Percentiles rank a stretch among this genome's conserved stretches.
Conservation (phyloP, 2,113 vertebrate species). For the Atherinomorus stipes region DNA sequence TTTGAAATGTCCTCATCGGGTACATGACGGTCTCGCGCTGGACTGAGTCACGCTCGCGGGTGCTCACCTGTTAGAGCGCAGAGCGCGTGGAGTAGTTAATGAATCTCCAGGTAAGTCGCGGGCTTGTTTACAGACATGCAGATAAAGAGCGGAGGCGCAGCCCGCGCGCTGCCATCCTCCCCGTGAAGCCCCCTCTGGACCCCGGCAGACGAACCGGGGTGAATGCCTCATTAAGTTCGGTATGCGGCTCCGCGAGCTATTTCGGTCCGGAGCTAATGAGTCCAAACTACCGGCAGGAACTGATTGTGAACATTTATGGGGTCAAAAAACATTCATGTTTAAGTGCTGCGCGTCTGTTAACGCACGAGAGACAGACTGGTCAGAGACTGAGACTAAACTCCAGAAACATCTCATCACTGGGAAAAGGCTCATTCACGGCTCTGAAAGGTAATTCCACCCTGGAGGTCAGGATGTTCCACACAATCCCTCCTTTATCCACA, state of each 20-base stretch:
- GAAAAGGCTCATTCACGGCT: neutral
- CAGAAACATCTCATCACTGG: no score
- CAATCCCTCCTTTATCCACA: neutral
- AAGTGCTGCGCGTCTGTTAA: no score
- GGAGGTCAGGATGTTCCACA: neutral
- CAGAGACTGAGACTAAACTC: no score
- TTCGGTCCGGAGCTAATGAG: conserved; percentile 34
- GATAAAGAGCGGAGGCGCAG: no score
- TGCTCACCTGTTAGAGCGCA: conserved; percentile 34
- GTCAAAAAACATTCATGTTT: no score
- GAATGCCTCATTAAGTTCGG: conserved; percentile 38
- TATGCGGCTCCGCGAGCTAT: conserved; percentile 15
- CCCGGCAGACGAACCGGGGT: neutral
- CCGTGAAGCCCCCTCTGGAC: conserved; percentile 11
- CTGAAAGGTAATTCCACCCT: neutral
- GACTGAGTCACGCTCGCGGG: conserved; percentile 43
- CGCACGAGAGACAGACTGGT: no score
- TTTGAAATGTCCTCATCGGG: conserved; percentile 42
- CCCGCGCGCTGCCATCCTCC: neutral
- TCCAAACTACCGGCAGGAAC: neutral
- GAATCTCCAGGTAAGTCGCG: neutral
- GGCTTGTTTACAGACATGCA: neutral
- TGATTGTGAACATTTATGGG: neutral
- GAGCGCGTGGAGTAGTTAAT: neutral
- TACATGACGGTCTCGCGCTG: conserved; percentile 25